Conservation (phyloP, 2,113 vertebrate species). For the Xiphias gladius region DNA sequence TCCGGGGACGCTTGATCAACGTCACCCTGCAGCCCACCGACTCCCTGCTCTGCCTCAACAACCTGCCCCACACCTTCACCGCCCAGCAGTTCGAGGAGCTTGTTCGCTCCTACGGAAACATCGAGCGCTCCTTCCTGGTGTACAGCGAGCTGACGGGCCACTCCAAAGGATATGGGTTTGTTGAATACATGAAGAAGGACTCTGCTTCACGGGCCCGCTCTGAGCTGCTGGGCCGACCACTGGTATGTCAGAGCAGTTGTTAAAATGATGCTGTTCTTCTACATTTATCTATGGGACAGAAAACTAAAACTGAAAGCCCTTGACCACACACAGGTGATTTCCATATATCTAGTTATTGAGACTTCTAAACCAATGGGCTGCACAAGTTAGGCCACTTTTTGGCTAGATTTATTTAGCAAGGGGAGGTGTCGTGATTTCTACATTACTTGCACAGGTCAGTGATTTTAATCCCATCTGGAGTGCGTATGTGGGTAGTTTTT, state of each 20-base stretch:
- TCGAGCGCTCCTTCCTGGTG: constrained; percentile 96
- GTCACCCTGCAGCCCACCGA: constrained; percentile 97
- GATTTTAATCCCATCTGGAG: too few relatives aligned
- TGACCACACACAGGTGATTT: background rate
- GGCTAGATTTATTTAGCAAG: too few relatives aligned
- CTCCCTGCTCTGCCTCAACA: constrained; percentile 95
- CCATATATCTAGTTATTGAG: too few relatives aligned
- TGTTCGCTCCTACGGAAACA: constrained; percentile 93
- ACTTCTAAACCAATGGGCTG: too few relatives aligned
- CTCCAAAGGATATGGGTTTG: constrained; percentile 98
- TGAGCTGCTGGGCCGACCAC: constrained; percentile 91
- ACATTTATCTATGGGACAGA: background rate
- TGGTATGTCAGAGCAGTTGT: constrained; percentile 64
- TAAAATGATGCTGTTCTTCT: background rate
- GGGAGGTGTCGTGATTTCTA: too few relatives aligned
- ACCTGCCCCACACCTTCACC: constrained; percentile 89
- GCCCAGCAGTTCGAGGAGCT: constrained; percentile 93
- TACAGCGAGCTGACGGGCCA: constrained; percentile 92
- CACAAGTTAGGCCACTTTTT: too few relatives aligned
- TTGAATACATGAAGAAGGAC: constrained; percentile 99
- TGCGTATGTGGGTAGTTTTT: too few relatives aligned
- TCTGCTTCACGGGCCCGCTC: constrained; percentile 94
- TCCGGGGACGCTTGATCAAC: constrained; percentile 91
- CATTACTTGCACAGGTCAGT: too few relatives aligned
- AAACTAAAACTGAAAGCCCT: background rate